Conservation (phyloP, 2,797 vertebrate genomes). For the Gobionotothen gibberifrons region DNA sequence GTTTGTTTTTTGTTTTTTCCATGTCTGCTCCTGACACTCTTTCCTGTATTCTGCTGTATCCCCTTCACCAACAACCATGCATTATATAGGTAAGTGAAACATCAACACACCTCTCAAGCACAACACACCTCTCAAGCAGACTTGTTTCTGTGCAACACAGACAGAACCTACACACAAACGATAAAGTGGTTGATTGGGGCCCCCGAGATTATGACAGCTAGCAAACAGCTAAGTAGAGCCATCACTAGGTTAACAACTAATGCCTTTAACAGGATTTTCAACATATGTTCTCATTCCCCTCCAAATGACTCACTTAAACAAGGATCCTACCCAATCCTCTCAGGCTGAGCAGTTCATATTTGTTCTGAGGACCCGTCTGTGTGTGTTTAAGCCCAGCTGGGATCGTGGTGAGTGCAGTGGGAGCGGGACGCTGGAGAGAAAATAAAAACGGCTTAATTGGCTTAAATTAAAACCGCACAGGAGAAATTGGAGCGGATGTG, state of each 20-base stretch:
- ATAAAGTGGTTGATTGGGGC: constrained; percentile 39
- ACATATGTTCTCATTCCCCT: constrained; percentile 70
- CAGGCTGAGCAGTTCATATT: constrained; percentile 80
- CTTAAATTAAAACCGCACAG: constrained; percentile 73
- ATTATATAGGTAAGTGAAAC: constrained; percentile 74
- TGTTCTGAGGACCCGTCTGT: constrained; percentile 75
- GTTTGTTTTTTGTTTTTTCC: constrained; percentile 22
- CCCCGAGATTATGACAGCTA: constrained; percentile 26
- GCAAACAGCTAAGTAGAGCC: constrained; percentile 26
- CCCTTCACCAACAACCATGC: constrained; percentile 5
- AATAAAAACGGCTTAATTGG: constrained; percentile 80
- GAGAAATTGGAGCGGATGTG: constrained; percentile 62
- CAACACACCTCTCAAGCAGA: not conserved
- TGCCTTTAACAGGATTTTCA: constrained; percentile 79
- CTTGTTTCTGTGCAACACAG: not conserved
- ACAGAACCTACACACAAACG: not conserved
- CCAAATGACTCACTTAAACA: constrained; percentile 72
- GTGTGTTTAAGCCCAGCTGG: constrained; percentile 84
- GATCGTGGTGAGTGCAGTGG: constrained; percentile 64
- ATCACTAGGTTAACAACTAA: constrained; percentile 59
- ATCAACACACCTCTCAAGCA: not conserved
- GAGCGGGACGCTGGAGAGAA: constrained; percentile 54
- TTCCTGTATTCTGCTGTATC: constrained; percentile 15
- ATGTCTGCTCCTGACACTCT: constrained; percentile 42
- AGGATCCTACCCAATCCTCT: constrained; percentile 61